Base-by-base conservation (phyloP, 2,888 invertebrate genomes). In the Epistrophella euchroma region DNA sequence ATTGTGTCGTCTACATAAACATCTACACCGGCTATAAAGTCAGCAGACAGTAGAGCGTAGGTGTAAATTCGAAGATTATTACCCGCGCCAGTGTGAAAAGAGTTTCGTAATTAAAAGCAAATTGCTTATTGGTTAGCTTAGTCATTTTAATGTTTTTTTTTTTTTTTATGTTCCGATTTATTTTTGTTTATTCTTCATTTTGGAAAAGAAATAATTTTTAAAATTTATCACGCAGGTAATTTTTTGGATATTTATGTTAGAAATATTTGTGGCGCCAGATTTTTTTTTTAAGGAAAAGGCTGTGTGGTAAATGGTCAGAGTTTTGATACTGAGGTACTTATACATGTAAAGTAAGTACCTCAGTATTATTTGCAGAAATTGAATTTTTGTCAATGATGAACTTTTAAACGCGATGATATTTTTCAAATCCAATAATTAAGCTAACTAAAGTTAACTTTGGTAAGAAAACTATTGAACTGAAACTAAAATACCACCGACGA, bases 21-120 rank as follows among this genome's bases (percentile, higher is more conserved):
- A 45, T 55, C 55, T 10, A 62, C 62, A 71, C 2, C 9, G 25
- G 60, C 9, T 40, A 37, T 17, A 43, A 0, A 40, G 15, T 60
- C 52, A 68, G 6, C 13, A 52, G 1, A 11, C 25, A 4, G 28
- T 0, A 2, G 1, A n/a, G 72, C 47, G 83, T 83, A 70, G 83
- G 83, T 83, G 73, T 76, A 52, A 74, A 73, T 62, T 70, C 45
- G 47, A 50, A 77, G 73, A 83, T 77, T 60, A 68, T 17, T 70
- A 68, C 56, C 56, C 37, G 45, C 28, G 56, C 75, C 62, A 40
- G 45, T 37, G 56, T 45, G 50, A 76, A 56, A 28, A 37, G 32
- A 66, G 28, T 40, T 56, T 25, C 11, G 45, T 62, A 70, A 81
- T 70, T 81, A 70, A 74, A 52, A 70, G n/a, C 37, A 52, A 52